These are phyloP conservation scores for Formica aserva DNA, from an alignment of 2,888 invertebrate species.

Conservation along the genomic window DNA sequence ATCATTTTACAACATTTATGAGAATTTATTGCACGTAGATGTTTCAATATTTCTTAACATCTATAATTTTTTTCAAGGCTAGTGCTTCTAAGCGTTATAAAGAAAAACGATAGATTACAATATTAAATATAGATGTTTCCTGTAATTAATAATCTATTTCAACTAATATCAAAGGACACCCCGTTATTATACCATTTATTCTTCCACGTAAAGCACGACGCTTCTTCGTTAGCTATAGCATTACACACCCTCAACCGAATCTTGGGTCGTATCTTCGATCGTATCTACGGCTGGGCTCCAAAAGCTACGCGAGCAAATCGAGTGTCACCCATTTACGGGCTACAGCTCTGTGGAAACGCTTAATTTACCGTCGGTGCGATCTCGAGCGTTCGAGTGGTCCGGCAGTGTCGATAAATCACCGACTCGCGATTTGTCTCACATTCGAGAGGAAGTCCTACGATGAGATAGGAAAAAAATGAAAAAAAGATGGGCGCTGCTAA, in stretches of 20 bases:
- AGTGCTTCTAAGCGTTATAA: neutral
- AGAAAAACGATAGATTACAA: neutral
- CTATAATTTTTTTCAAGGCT: neutral
- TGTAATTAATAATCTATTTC: slow-evolving; percentile 36
- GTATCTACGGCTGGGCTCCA: slow-evolving; percentile 23
- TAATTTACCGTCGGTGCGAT: slow-evolving; percentile 65
- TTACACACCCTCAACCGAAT: slow-evolving; percentile 28
- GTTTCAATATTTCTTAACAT: neutral
- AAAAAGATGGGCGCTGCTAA: slow-evolving; percentile 50
- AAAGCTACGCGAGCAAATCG: slow-evolving; percentile 59
- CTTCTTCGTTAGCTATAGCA: slow-evolving; percentile 24
- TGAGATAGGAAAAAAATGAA: slow-evolving; percentile 51
- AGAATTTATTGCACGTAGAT: neutral
- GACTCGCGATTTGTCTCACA: slow-evolving; percentile 66
- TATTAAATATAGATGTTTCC: slow-evolving; percentile 7
- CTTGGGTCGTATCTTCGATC: slow-evolving; percentile 50
- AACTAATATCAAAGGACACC: slow-evolving; percentile 1
- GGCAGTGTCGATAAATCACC: slow-evolving; percentile 63
- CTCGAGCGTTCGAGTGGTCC: slow-evolving; percentile 57
- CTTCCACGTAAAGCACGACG: slow-evolving; percentile 17
- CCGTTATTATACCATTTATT: slow-evolving; percentile 45
- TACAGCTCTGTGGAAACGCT: slow-evolving; percentile 59
- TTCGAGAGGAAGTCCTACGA: slow-evolving; percentile 39
- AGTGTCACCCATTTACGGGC: slow-evolving; percentile 64
- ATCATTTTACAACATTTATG: neutral